Evolutionary conservation across 2,113 vertebrate genomes (phyloP).

Genomic region (Solenodon paradoxus): DNA sequence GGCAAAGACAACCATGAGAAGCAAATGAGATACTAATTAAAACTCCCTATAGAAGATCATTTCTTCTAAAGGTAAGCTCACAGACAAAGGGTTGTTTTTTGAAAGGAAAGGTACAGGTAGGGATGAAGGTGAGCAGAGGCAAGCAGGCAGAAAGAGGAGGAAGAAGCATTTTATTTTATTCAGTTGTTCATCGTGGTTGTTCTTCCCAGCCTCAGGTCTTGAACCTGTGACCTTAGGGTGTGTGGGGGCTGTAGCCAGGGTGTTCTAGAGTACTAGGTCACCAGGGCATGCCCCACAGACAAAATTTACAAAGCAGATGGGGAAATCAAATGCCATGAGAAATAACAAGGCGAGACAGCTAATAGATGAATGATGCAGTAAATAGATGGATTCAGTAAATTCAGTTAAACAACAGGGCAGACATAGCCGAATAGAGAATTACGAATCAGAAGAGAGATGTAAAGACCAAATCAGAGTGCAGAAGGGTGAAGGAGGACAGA

Average conservation of each 20-base stretch:
- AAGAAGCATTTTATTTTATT: too few relatives aligned
- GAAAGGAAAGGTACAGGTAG: too few relatives aligned
- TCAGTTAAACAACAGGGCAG: not conserved
- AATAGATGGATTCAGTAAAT: not conserved
- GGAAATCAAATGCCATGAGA: not conserved
- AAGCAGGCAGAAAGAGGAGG: too few relatives aligned
- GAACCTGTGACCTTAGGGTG: too few relatives aligned
- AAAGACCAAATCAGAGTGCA: not conserved
- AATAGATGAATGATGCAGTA: not conserved
- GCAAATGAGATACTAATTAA: not conserved
- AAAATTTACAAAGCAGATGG: not conserved
- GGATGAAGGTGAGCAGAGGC: too few relatives aligned
- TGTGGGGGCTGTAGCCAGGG: too few relatives aligned
- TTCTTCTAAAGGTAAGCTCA: conserved; percentile 8
- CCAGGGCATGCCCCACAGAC: too few relatives aligned
- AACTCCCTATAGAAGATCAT: not conserved
- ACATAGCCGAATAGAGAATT: not conserved
- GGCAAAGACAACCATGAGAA: not conserved
- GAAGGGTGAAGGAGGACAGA: not conserved
- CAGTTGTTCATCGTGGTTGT: too few relatives aligned
- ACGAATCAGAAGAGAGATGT: not conserved
- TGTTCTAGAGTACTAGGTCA: too few relatives aligned
- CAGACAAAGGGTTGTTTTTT: too few relatives aligned
- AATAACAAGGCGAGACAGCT: not conserved
- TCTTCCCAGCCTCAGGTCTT: too few relatives aligned